These are phyloP conservation scores for Amphimedon queenslandica DNA, from an alignment of 37 sponge, comb jelly and placozoan genomes.

Conservation along the genomic window DNA sequence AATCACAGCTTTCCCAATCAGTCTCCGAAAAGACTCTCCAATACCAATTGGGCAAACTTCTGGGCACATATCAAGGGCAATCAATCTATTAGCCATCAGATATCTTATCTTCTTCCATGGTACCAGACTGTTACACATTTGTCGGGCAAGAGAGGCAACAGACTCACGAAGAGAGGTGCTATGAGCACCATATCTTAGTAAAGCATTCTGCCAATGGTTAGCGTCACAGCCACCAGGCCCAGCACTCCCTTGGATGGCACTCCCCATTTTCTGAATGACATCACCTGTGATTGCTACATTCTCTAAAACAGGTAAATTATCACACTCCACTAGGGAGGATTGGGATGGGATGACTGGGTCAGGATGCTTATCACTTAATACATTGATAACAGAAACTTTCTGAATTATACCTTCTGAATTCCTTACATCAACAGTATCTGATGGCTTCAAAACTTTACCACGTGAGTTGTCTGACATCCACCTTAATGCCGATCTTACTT, in stretches of 20 bases:
- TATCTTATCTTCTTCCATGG: conserved; percentile 11
- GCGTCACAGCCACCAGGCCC: conserved; percentile 24
- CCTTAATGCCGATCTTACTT: too few species aligned
- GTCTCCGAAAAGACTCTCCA: too few species aligned
- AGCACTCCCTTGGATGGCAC: conserved; percentile 9
- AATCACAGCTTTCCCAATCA: too few species aligned
- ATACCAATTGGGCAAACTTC: neutral
- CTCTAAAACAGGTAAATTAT: neutral
- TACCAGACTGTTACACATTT: conserved; percentile 4
- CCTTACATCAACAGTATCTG: too few species aligned
- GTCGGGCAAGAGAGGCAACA: conserved; percentile 12
- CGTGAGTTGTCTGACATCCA: too few species aligned
- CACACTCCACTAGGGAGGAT: neutral
- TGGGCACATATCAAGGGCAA: neutral
- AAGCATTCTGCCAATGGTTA: conserved; percentile 4
- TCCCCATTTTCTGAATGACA: neutral
- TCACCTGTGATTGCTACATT: conserved; percentile 11
- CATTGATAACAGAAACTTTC: too few species aligned
- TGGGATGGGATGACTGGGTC: neutral
- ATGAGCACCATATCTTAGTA: conserved; percentile 17
- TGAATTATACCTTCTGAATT: too few species aligned
- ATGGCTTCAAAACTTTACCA: too few species aligned
- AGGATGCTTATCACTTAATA: conserved; percentile 17
- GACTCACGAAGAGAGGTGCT: conserved; percentile 23
- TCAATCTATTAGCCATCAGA: neutral